Base-by-base conservation (phyloP, 2,888 invertebrate species). In the Lochmaea crataegi region DNA sequence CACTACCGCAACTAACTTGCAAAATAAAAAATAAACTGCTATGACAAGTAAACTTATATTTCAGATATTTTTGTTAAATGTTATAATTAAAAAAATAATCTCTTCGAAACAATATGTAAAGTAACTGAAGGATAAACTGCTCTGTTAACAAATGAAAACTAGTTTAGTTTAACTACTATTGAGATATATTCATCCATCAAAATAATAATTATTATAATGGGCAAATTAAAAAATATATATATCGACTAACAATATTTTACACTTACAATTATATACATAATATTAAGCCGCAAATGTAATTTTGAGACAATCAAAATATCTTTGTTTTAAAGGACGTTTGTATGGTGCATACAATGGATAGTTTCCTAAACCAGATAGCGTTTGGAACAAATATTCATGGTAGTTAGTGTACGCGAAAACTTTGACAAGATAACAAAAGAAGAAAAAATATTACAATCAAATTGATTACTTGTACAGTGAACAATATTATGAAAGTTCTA, bases 1-100 rank as follows among this genome's bases (percentile, higher is more conserved):
- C 7, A 9, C 32, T 38, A 22, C 22, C 22, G 22, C 22, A 22
- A 5, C 2, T 5, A 9, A 7, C 2, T 16, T n/a, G 16, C 1
- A 53, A 53, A 18, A 16, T 53, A 11, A 1, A 42, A 58, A 70
- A 32, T 14, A 65, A 26, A 32, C 14, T 11, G 57, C n/a, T 72
- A 74, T 65, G 77, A 76, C 74, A 76, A 71, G 75, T 53, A 72
- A 68, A 77, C 69, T 75, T 77, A 74, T 76, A 76, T 76, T 77
- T 75, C 67, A 67, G 74, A 74, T 71, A 70, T 70, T 68, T 75
- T 73, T 67, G 56, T 75, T 77, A 75, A 65, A 58, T 51, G 71
- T 68, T 75, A 76, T 74, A 77, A 75, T 77, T 76, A 77, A 73
- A 77, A 77, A 77, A 77, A 77, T 76, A 76, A 75, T 76, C 73